phyloP scores from a whole-genome alignment of 2,888 invertebrate species.

The Malthinus seriepunctatus region DNA sequence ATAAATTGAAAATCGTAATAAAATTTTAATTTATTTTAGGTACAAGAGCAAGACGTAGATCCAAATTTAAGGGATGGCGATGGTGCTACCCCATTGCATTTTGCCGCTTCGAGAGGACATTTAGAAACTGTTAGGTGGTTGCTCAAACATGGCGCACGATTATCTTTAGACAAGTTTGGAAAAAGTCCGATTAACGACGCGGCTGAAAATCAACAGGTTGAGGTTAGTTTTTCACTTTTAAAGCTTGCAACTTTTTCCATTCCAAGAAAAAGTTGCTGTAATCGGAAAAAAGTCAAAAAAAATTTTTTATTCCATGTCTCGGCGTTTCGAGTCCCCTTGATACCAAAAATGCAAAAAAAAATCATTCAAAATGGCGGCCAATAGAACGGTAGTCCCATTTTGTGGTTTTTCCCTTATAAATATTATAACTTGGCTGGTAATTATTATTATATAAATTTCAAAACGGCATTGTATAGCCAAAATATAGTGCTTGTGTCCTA shows the following conservation, averaged over 20 bases:
- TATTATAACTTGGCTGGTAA: too few relatives aligned
- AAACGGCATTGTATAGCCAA: too few relatives aligned
- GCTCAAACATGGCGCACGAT: slow-evolving; percentile 77
- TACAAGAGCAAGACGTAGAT: slow-evolving; percentile 81
- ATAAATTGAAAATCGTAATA: not conserved
- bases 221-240: slow-evolving; percentile 60
- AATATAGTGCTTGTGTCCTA: too few relatives aligned
- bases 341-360: too few relatives aligned
- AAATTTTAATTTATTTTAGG: slow-evolving; percentile 54
- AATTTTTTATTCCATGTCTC: too few relatives aligned
- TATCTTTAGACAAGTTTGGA: slow-evolving; percentile 82
- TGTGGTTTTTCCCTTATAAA: too few relatives aligned
- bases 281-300: too few relatives aligned
- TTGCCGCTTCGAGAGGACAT: slow-evolving; percentile 85
- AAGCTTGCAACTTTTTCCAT: not conserved
- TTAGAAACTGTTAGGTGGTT: slow-evolving; percentile 81
- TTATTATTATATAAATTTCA: too few relatives aligned
- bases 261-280: not conserved
- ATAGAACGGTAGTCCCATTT: too few relatives aligned
- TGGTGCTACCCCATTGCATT: slow-evolving; percentile 87
- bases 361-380: too few relatives aligned
- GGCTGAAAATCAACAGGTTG: slow-evolving; percentile 86
- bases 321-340: too few relatives aligned
- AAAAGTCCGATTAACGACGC: slow-evolving; percentile 92
- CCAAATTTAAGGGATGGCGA: slow-evolving; percentile 86